Evolutionary conservation across 2,888 invertebrate species (phyloP).

Genomic region (Agonopterix arenella): DNA sequence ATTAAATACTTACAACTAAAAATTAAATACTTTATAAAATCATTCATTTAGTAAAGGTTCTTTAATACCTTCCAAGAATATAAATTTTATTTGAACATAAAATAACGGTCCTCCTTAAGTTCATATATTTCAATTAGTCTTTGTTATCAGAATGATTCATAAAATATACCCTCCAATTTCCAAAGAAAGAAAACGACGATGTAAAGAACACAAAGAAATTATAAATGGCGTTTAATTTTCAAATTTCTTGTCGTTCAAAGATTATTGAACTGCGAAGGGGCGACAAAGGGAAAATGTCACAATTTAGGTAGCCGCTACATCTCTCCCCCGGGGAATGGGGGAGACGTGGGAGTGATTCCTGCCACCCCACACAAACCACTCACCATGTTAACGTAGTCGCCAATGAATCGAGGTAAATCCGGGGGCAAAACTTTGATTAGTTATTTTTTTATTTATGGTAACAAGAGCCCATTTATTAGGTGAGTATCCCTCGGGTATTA

Average conservation of each 20-base stretch:
- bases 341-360: constrained; percentile 16
- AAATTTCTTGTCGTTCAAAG: constrained; percentile 43
- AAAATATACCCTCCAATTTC: no score
- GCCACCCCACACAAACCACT: constrained; percentile 26
- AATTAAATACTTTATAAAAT: no score
- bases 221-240: constrained; percentile 36
- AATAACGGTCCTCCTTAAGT: no score
- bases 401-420: constrained; percentile 48
- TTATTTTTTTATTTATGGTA: constrained; percentile 50
- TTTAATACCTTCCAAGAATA: no score
- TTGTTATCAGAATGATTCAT: not conserved
- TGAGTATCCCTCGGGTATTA: constrained; percentile 9
- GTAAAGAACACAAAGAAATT: constrained; percentile 19
- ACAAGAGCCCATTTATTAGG: constrained; percentile 33
- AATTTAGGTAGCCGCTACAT: constrained; percentile 31
- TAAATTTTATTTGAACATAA: no score
- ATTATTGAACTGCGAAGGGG: constrained; percentile 55
- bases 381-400: constrained; percentile 53
- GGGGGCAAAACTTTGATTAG: constrained; percentile 53
- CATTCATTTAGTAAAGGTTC: no score
- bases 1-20: no score
- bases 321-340: constrained; percentile 15
- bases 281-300: constrained; percentile 61
- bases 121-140: not conserved
- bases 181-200: constrained; percentile 9